A percentile compares a stretch with the other conserved stretches of the same genome.
Conservation (phyloP, 2,888 invertebrate genomes). For the Branchipolynoe longqiensis region DNA sequence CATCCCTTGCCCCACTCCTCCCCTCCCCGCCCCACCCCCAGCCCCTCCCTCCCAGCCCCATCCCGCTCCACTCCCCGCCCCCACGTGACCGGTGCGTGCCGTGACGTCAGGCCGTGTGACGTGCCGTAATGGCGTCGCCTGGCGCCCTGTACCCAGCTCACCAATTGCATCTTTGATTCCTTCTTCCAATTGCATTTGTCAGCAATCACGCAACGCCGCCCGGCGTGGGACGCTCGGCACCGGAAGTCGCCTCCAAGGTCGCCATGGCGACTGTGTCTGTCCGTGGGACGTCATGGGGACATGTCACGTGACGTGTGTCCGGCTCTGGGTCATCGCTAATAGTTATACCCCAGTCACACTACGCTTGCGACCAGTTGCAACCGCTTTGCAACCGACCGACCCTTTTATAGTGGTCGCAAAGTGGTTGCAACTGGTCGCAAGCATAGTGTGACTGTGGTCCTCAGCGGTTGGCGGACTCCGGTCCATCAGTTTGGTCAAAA, state of each 20-base stretch:
- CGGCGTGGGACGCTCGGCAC: not conserved
- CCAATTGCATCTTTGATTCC: slow-evolving; percentile 53
- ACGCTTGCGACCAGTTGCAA: no score
- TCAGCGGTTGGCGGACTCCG: not conserved
- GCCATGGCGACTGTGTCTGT: not conserved
- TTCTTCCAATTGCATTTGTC: slow-evolving; percentile 50
- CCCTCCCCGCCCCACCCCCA: not conserved
- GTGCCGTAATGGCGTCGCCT: slow-evolving; percentile 31
- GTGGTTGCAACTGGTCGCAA: no score
- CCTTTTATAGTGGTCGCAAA: no score
- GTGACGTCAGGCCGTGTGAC: slow-evolving; percentile 13
- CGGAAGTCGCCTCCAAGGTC: not conserved
- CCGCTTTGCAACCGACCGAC: no score
- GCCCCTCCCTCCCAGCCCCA: not conserved
- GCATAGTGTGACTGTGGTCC: not conserved
- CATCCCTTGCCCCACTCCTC: no score
- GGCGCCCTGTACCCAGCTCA: not conserved
- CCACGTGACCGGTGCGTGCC: slow-evolving; percentile 25
- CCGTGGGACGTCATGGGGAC: not conserved
- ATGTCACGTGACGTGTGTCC: not conserved
- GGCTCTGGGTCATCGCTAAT: no score
- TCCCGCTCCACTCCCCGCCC: not conserved
- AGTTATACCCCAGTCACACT: no score
- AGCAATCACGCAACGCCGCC: slow-evolving; percentile 29
- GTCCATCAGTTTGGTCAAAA: no score